Evolutionary conservation across 2,113 vertebrate genomes (phyloP), one percentile per base, ranked within the genome.

Genomic region (Takifugu flavidus): DNA sequence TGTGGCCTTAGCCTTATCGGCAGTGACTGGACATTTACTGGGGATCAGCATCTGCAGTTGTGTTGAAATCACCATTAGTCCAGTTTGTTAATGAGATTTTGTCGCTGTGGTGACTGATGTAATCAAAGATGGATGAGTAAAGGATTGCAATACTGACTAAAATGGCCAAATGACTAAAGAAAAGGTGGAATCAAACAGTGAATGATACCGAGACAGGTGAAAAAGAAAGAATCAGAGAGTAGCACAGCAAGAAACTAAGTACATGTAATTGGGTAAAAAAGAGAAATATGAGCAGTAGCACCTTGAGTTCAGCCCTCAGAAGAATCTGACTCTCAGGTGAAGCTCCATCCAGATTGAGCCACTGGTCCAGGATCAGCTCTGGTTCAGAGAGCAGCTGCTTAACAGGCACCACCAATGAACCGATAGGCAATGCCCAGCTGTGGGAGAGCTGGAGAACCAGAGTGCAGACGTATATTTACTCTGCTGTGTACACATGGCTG

Each of bases 261-360:
- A 49, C 47, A 5, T 20, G n/a, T 25, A 49, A 26, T 26, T 5
- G 15, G 29, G 29, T 4, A 29, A 53, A 53, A 14, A 13, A 53
- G 11, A 27, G 11, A 53, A 53, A 27, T 5, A 29, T 14, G 5
- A 53, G 51, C 13, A 29, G 45, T 14, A n/a, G 2, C 20, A 95
- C 95, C 90, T 94, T 92, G 4, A 98, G 90, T 69, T 95, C 92
- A 8, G 88, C 89, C 62, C 92, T 90, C 61, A 98, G 88, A 1
- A 96, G 89, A 80, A 98, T 59, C 79, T 93, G 93, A 67, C 90
- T 92, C 75, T 82, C 77, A 7, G 91, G 77, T 8, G 85, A 87
- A n/a, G 90, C 91, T 60, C 86, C 91, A 59, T 74, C 86, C 80
- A 96, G 84, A 0, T 79, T 53, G 52, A 95, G 89, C 95, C 95